Evolutionary conservation across 2,797 vertebrate species (phyloP).

Genomic region (Sebastes diploproa): DNA sequence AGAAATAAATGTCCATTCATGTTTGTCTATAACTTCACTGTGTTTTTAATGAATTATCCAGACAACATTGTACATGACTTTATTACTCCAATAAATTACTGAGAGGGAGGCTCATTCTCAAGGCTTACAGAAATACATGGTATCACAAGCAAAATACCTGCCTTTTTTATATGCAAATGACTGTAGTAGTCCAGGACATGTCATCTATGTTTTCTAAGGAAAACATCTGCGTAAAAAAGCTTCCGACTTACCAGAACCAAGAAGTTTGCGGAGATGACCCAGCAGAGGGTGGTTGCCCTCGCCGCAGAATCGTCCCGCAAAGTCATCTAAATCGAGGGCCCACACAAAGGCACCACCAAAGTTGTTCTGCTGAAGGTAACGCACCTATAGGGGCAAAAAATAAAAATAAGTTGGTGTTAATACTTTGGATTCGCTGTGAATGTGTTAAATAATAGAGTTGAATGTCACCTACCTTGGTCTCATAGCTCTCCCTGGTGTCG

Average conservation of each 20-base stretch:
- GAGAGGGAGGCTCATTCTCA: neutral
- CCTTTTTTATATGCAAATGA: too few species aligned
- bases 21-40: neutral
- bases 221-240: neutral
- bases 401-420: neutral
- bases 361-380: slow-evolving; percentile 71
- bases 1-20: neutral
- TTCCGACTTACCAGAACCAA: slow-evolving; percentile 59
- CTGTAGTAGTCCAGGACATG: neutral
- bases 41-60: neutral
- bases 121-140: neutral
- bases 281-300: slow-evolving; percentile 75
- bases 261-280: slow-evolving; percentile 66
- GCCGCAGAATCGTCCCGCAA: slow-evolving; percentile 76
- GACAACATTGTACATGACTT: neutral
- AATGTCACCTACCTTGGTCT: slow-evolving; percentile 79
- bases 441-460: neutral
- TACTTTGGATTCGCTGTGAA: neutral
- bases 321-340: slow-evolving; percentile 82
- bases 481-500: slow-evolving; percentile 85
- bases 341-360: slow-evolving; percentile 81
- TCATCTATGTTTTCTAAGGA: neutral
- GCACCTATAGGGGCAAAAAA: slow-evolving; percentile 56
- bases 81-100: neutral
- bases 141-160: neutral